Evolutionary conservation across 2,888 invertebrate species (phyloP), one percentile per base, ranked within the genome.

Genomic region (Meloe dianella): DNA sequence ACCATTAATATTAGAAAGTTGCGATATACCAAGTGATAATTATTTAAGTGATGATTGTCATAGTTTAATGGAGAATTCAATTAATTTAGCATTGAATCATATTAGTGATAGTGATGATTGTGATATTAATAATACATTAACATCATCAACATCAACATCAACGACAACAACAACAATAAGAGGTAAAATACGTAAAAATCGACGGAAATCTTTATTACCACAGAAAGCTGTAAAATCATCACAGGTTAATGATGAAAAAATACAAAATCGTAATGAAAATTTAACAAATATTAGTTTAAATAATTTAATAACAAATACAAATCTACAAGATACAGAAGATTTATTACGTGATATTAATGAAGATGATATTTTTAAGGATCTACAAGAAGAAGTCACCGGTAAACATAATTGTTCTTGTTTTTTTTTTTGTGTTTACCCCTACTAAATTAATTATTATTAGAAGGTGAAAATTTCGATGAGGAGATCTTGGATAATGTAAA

Each of bases 401-500:
- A 72, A 70, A 66, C 54, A 0, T n/a, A 63, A 61, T 29, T 20
- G n/a, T 61, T 10, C 1, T 10, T 3, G 27, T 14, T 24, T 3
- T 30, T 17, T 12, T 17, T 22, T 1, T 30, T 30, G 12, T 10
- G 12, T 3, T 27, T 27, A 27, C 4, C 4, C 4, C 4, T 27
- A 27, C 4, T 3, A 27, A 27, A 27, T 3, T 4, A 22, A 27
- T 27, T 14, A 66, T 57, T 68, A 70, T 61, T 41, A 79, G 80
- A 78, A 67, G 79, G 79, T 51, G 78, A 80, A 65, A 78, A 81
- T 70, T 69, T 82, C 62, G 78, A 80, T 72, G 77, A 82, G 66
- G 81, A 82, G 67, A 80, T 81, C n/a, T 84, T 85, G 59, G 85
- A 86, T 61, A 85, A 85, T 70, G 85, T 86, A 4, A 82, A 83